A percentile compares a stretch with the other conserved stretches of the same genome.
Conservation (phyloP, 2,113 vertebrate genomes). For the Crotalus helleri region DNA sequence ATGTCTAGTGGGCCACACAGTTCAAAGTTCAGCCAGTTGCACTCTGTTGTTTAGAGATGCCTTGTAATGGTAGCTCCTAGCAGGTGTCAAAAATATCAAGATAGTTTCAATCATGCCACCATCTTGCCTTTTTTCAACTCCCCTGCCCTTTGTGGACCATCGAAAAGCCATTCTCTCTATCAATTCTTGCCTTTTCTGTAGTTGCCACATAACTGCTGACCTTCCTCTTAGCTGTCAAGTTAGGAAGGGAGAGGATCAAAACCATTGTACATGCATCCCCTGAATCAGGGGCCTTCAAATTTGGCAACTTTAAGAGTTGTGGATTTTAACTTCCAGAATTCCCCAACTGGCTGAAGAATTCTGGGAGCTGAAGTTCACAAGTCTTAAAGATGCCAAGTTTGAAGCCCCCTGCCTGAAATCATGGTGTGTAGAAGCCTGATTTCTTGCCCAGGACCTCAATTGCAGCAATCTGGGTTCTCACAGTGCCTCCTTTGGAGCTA, state of each 20-base stretch:
- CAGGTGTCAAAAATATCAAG: neutral
- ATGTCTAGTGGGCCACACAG: neutral
- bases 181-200: neutral
- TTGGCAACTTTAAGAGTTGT: too few species aligned
- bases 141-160: neutral
- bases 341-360: too few species aligned
- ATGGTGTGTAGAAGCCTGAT: too few species aligned
- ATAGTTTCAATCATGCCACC: neutral
- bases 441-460: too few species aligned
- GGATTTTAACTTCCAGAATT: too few species aligned
- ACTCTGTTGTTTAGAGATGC: neutral
- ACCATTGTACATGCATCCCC: neutral
- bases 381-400: too few species aligned
- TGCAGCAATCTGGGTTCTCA: too few species aligned
- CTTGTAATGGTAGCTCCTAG: neutral
- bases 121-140: neutral
- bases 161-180: neutral
- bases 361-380: too few species aligned
- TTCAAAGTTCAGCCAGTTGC: neutral
- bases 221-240: neutral
- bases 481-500: too few species aligned
- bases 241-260: neutral
- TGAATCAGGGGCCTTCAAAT: neutral
- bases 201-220: neutral
- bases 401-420: too few species aligned